These are phyloP conservation scores for Hiodon tergisus DNA, from an alignment of 2,113 vertebrate genomes.

Conservation along the genomic window DNA sequence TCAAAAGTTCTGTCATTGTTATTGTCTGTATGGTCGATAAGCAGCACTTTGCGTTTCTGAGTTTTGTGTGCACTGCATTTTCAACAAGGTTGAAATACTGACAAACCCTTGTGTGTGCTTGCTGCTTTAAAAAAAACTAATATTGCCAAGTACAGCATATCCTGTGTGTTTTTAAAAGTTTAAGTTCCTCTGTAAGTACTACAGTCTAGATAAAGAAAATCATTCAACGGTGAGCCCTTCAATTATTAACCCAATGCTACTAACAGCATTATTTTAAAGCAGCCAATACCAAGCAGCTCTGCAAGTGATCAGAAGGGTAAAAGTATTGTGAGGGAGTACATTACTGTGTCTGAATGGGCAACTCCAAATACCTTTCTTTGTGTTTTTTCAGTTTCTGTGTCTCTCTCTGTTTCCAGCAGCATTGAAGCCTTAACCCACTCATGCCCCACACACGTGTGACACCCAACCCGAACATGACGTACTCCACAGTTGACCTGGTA, in stretches of 20 bases:
- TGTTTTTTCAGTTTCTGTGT: not conserved
- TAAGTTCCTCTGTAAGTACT: conserved; percentile 21
- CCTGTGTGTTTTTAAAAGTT: not conserved
- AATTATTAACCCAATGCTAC: conserved; percentile 26
- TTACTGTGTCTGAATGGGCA: not conserved
- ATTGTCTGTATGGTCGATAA: too few species aligned
- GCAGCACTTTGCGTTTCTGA: too few species aligned
- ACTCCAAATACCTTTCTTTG: not conserved
- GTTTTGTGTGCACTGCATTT: too few species aligned
- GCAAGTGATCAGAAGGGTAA: conserved; percentile 10
- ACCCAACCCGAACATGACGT: too few species aligned
- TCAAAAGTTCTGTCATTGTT: too few species aligned
- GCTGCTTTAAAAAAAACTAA: not conserved
- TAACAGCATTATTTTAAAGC: not conserved
- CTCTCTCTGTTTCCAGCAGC: not conserved
- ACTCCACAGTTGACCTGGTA: too few species aligned
- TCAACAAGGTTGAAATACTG: conserved; percentile 64
- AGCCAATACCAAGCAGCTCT: not conserved
- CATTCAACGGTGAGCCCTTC: conserved; percentile 21
- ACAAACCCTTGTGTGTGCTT: conserved; percentile 4
- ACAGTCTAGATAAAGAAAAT: conserved; percentile 26
- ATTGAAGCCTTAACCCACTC: too few species aligned
- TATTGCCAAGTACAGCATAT: not conserved
- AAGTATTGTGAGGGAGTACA: not conserved
- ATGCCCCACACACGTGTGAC: too few species aligned